Evolutionary conservation across 2,113 vertebrate genomes (phyloP), one percentile per base, ranked within the genome.

Genomic region (Pedionomus torquatus): DNA sequence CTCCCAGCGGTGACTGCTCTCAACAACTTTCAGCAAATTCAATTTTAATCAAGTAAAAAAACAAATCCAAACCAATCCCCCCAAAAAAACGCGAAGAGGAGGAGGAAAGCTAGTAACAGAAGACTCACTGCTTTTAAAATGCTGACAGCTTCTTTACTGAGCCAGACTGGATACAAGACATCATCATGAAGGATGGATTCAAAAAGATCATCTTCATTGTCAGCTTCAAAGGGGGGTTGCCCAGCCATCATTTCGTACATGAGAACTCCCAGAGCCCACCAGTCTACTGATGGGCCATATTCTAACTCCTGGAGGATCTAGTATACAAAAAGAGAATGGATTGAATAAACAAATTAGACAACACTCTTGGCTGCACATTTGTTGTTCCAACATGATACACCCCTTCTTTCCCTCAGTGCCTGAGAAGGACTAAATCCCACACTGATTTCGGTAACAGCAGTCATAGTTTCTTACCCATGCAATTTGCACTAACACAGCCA

Each of bases 221-320:
- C 99, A 0, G 99, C 99, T 94, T 99, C 99, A 15, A 99, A 99
- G 26, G 99, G 99, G 37, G 99, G 99, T 88, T 99, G 99, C 12
- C 99, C 99, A 7, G 99, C 99, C 99, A 99, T 99, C 99, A 99
- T 99, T 98, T 99, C 99, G 0, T 99, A 99, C 99, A 99, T 99
- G 88, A 99, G 99, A 91, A 99, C 99, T 17, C 99, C 99, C 74
- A 99, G 97, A 30, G 99, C 99, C 99, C 99, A 99, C 99, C 99
- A 99, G 97, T 99, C 99, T 97, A 99, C 99, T 0, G 99, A 99
- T 0, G 99, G 99, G 18, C 99, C 99, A 0, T 99, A 99, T 96
- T 99, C 99, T 96, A 99, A 97, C 97, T 99, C 99, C 97, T 99
- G 99, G 54, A 99, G 98, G 95, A 99, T 99, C 99, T 99, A 87